phyloP scores from a whole-genome alignment of 2,113 vertebrate species.

The Eolophus roseicapilla region DNA sequence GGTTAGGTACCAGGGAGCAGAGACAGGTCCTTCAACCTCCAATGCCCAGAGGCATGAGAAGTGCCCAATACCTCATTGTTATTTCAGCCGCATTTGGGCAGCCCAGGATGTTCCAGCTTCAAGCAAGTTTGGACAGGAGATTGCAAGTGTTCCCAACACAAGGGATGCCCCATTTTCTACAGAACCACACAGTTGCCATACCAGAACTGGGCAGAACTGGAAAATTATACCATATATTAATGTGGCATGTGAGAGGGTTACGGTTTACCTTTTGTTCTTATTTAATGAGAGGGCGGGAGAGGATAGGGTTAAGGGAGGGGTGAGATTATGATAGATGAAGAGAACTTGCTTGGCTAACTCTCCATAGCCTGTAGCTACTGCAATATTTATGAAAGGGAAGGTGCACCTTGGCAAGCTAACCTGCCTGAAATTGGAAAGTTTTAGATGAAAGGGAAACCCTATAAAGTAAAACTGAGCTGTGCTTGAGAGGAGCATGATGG shows the following conservation, averaged over 20 bases:
- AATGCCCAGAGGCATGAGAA: not conserved
- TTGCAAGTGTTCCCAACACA: not conserved
- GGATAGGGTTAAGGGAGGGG: constrained; percentile 54
- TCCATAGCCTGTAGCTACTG: constrained; percentile 64
- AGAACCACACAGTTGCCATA: not conserved
- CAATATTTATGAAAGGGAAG: constrained; percentile 71
- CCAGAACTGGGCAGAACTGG: constrained; percentile 48
- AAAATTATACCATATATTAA: constrained; percentile 53
- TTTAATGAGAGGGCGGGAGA: constrained; percentile 62
- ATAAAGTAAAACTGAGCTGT: not conserved
- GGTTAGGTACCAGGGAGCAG: not conserved
- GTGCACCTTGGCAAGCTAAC: constrained; percentile 70
- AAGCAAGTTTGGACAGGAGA: not conserved
- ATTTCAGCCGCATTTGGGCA: not conserved
- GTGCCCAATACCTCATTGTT: not conserved
- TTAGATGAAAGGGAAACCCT: constrained; percentile 63
- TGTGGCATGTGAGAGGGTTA: constrained; percentile 41
- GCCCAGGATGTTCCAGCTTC: not conserved
- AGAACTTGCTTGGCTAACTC: constrained; percentile 70
- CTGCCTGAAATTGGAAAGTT: constrained; percentile 61
- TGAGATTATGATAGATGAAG: constrained; percentile 66
- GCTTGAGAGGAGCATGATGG: not conserved
- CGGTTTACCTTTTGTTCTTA: constrained; percentile 67
- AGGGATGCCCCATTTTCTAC: constrained; percentile 17
- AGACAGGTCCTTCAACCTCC: not conserved